Conservation (phyloP, 2,888 invertebrate species). For the Orthonychiurus folsomi region DNA sequence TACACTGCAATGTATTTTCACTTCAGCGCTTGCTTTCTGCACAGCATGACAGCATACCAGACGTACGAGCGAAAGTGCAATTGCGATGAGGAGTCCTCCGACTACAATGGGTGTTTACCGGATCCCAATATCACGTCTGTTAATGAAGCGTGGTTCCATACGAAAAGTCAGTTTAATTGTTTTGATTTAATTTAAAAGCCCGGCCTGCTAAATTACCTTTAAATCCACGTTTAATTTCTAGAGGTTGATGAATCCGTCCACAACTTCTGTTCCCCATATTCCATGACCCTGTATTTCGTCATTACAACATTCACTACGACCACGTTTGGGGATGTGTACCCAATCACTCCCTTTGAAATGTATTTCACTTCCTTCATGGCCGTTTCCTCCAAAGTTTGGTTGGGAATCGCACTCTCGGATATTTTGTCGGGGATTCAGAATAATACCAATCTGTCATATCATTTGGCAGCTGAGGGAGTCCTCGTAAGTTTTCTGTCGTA, state of each 20-base stretch:
- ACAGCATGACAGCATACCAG: constrained; percentile 9
- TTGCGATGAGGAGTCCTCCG: too few species aligned
- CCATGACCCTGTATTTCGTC: constrained; percentile 20
- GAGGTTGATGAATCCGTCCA: too few species aligned
- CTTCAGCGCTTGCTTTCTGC: constrained; percentile 18
- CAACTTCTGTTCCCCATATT: constrained; percentile 6
- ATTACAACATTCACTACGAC: constrained; percentile 23
- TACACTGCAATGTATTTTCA: constrained; percentile 23
- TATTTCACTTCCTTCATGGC: constrained; percentile 19
- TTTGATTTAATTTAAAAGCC: background rate
- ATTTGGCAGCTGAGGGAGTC: constrained; percentile 23
- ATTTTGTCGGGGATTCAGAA: constrained; percentile 22
- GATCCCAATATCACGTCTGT: too few species aligned
- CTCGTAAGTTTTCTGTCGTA: constrained; percentile 16
- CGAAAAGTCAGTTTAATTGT: constrained; percentile 16
- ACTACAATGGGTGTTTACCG: too few species aligned
- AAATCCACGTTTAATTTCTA: background rate
- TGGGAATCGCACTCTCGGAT: constrained; percentile 20
- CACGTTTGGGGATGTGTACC: constrained; percentile 21
- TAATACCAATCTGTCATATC: constrained; percentile 18
- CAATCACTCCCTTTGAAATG: constrained; percentile 22
- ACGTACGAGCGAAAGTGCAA: background rate
- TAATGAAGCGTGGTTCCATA: constrained; percentile 18
- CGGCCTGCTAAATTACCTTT: too few species aligned
- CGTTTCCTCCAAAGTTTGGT: constrained; percentile 21